Percentiles rank a stretch among this genome's conserved stretches.
Conservation (phyloP, 2,797 vertebrate species). For the Bradypodion ventrale region DNA sequence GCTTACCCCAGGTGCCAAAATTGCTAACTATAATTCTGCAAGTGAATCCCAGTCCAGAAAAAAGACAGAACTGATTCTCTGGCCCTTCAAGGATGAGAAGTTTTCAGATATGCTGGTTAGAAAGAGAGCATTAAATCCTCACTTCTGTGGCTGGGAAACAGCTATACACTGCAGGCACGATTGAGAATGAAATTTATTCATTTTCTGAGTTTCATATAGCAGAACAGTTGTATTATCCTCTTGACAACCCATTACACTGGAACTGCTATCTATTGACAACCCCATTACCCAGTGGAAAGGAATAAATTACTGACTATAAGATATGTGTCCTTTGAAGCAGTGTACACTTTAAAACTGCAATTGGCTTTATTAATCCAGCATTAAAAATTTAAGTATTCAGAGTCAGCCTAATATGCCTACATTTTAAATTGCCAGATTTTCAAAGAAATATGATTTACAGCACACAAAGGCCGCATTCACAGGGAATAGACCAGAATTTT, state of each 20-base stretch:
- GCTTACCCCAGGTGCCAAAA: no score
- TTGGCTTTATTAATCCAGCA: neutral
- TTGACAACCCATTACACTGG: neutral
- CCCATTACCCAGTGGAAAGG: constrained; percentile 17
- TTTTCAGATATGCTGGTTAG: constrained; percentile 35
- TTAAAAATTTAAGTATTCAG: neutral
- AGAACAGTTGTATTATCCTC: neutral
- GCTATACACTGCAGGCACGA: neutral
- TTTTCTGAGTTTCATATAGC: constrained; percentile 4
- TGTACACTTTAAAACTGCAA: neutral
- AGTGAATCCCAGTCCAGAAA: neutral
- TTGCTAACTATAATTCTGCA: no score
- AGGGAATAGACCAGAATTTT: neutral
- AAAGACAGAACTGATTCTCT: constrained; percentile 41
- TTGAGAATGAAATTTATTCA: neutral
- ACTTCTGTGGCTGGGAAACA: neutral
- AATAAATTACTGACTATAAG: neutral
- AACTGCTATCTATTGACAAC: constrained; percentile 1
- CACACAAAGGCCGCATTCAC: neutral
- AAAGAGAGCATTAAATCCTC: neutral
- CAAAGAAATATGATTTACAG: neutral
- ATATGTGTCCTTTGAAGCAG: neutral
- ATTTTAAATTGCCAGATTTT: neutral
- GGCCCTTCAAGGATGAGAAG: constrained; percentile 19
- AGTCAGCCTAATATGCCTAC: neutral